Evolutionary conservation across 2,888 invertebrate genomes (phyloP).

Genomic region (Drosophila algonquin): DNA sequence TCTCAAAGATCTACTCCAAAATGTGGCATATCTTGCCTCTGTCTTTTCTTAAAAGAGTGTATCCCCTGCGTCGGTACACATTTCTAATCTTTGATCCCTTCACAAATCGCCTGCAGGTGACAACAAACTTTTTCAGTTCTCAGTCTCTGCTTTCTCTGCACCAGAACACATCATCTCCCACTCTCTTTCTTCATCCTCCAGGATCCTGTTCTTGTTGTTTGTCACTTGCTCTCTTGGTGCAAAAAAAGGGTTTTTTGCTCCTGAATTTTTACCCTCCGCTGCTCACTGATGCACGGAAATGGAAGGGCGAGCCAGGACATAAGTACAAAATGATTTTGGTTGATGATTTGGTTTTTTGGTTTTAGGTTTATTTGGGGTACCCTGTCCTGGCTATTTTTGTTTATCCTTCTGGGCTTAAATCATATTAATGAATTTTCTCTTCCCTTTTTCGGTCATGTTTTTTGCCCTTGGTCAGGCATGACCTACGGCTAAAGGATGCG

Average conservation of each 20-base stretch:
- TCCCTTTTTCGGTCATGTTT: conserved; percentile 48
- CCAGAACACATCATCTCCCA: background rate
- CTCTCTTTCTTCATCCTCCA: background rate
- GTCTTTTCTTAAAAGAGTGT: conserved; percentile 9
- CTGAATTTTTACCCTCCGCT: conserved; percentile 6
- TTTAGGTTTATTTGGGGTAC: conserved; percentile 22
- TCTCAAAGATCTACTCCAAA: too few species aligned
- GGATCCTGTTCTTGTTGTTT: too few species aligned
- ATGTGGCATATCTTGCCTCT: too few species aligned
- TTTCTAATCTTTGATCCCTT: background rate
- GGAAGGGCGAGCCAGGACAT: conserved; percentile 51
- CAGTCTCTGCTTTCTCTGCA: conserved; percentile 14
- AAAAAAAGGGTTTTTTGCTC: conserved; percentile 34
- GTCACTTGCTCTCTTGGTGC: background rate
- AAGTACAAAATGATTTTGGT: conserved; percentile 47
- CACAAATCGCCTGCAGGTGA: conserved; percentile 15
- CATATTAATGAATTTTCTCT: conserved; percentile 71
- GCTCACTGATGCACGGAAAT: conserved; percentile 69
- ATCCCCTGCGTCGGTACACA: background rate
- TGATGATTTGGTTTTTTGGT: conserved; percentile 3
- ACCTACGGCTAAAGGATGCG: conserved; percentile 1
- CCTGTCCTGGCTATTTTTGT: conserved; percentile 23
- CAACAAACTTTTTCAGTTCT: conserved; percentile 40
- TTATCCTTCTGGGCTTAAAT: conserved; percentile 60
- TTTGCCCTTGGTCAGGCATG: conserved; percentile 33